Base-by-base conservation (phyloP, 2,888 invertebrate genomes). In the Hanleya hanleyi region DNA sequence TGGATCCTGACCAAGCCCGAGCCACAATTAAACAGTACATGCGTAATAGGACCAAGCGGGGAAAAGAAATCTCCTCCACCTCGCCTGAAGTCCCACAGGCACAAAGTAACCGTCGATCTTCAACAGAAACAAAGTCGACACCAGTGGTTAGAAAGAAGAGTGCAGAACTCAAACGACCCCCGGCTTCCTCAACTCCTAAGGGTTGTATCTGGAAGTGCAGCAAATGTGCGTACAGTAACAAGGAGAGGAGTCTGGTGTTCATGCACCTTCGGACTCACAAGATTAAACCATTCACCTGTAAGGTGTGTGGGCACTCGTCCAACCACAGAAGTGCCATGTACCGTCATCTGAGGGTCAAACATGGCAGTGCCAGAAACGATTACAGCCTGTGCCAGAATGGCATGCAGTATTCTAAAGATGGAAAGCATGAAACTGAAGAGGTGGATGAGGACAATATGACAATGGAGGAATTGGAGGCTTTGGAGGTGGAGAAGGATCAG, bases 191-290 rank as follows among this genome's bases (percentile, higher is more conserved):
- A n/a, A 32, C 67, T 1, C 75, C 75, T n/a, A 68, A 71, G 62
- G 64, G 57, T 4, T 15, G 57, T 47, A 77, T 84, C 0, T 91
- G 96, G 95, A 95, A 96, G 89, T 97, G 97, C 91, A 96, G 96
- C 91, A 95, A 95, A 87, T 97, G 97, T 91, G 94, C 94, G 88
- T 97, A 95, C 91, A 65, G 77, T 18, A 77, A 86, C 51, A 76
- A 76, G 0, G 82, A 85, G 51, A 85, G 84, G 64, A 77, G 83
- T n/a, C 81, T 83, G 38, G 86, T 88, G 0, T 74, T 87, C 26
- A 79, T 82, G 35, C 89, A 89, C 77, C 77, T 88, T 72, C 77
- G 79, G 29, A 79, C 77, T 26, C 87, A 87, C 70, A 83, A 82
- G 47, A 75, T 86, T 69, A 85, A 85, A 70, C 85, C 86, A 15